Evolutionary conservation across 2,797 vertebrate species (phyloP).

Genomic region (Forpus xanthops): DNA sequence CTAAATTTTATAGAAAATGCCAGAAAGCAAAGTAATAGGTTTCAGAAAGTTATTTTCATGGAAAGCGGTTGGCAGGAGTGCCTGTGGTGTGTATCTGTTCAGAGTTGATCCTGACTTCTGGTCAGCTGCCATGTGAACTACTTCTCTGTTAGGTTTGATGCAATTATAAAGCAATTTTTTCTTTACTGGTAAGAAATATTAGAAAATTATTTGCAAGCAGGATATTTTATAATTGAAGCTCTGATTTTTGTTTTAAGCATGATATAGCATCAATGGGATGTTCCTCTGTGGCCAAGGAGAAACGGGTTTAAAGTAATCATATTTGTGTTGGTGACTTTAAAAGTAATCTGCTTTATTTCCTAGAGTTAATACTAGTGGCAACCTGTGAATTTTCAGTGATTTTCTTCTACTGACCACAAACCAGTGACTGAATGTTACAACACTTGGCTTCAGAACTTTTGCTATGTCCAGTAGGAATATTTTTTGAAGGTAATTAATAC

Average conservation of each 20-base stretch:
- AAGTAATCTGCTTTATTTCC: background rate
- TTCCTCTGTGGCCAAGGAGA: background rate
- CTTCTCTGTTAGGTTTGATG: background rate
- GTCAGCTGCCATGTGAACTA: background rate
- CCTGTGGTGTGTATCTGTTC: accelerated
- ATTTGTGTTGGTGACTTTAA: background rate
- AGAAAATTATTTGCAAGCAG: background rate
- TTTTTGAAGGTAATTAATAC: background rate
- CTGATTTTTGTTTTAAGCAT: background rate
- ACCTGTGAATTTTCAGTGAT: background rate
- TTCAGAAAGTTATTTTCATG: background rate
- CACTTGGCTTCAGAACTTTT: background rate
- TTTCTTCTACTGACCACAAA: background rate
- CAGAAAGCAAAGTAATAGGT: background rate
- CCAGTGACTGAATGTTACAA: background rate
- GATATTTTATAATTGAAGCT: background rate
- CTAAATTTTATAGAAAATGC: background rate
- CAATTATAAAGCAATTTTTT: background rate
- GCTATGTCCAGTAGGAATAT: background rate
- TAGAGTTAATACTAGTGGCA: background rate
- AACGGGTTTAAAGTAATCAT: background rate
- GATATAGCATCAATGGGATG: background rate
- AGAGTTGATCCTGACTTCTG: background rate
- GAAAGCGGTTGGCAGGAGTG: background rate
- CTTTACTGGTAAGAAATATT: background rate